phyloP scores from a whole-genome alignment of 92 coral and sea anemone genomes.

The Heteractis magnifica region DNA sequence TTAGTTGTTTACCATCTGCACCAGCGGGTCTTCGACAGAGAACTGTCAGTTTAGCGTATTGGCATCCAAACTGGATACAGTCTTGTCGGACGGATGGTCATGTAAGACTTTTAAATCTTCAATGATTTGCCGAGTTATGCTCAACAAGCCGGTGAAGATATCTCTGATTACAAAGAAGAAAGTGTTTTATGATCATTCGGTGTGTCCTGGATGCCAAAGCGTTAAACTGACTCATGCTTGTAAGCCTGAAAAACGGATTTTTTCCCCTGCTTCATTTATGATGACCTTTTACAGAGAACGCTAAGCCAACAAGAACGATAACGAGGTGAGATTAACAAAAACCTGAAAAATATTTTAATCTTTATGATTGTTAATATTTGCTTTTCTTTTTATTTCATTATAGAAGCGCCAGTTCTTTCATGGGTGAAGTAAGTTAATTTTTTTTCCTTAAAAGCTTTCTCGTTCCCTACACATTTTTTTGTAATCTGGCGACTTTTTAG shows the following conservation, averaged over 20 bases:
- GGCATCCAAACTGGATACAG: constrained; percentile 32
- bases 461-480: too few relatives aligned
- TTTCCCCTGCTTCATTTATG: constrained; percentile 13
- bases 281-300: background rate
- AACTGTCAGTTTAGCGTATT: background rate
- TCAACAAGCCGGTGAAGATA: constrained; percentile 46
- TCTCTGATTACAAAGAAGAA: constrained; percentile 29
- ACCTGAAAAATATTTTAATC: background rate
- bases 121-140: constrained; percentile 36
- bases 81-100: constrained; percentile 46
- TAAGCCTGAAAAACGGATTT: constrained; percentile 1
- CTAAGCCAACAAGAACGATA: background rate
- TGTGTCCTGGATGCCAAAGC: constrained; percentile 22
- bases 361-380: background rate
- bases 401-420: background rate
- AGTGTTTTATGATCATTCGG: constrained; percentile 29
- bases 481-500: too few relatives aligned
- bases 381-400: too few relatives aligned
- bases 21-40: background rate
- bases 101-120: constrained; percentile 41
- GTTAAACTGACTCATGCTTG: background rate
- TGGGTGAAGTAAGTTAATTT: background rate
- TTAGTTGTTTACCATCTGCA: background rate
- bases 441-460: too few relatives aligned
- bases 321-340: background rate